Base-by-base conservation (phyloP, 2,888 invertebrate genomes). In the Papilio demoleus region DNA sequence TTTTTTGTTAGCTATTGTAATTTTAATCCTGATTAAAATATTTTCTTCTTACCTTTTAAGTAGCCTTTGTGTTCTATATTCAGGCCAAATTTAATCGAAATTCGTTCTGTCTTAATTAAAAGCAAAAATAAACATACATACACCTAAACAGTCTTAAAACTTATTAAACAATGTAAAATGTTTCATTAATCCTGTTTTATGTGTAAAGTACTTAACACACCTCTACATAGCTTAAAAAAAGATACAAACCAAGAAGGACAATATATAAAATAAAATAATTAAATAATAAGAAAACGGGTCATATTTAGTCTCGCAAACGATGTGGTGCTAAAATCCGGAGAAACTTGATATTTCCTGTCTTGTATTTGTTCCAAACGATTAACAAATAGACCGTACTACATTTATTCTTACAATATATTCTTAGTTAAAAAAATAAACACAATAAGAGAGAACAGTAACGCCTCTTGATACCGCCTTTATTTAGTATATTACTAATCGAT, bases 401-500 rank as follows among this genome's bases (percentile, higher is more conserved):
- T 12, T 45, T 22, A 12, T 47, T 2, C 22, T 47, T 47, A 22
- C 22, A 45, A 45, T 12, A 22, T 22, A 22, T 3, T 11, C 12
- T 47, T 47, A 22, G 4, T 12, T 47, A 22, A 12, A 22, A 22
- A 5, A 4, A 22, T 47, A 22, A 47, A 22, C 22, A 47, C 47
- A 47, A 47, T 47, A 47, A 0, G 9, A 47, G 4, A 12, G 47
- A 47, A 19, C 19, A 47, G 11, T 47, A 47, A 47, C 47, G 47
- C 47, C 47, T 47, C 19, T 22, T 22, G 47, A 22, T 47, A 47
- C 47, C 47, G 47, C 47, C 47, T 47, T 47, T 47, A 19, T 47
- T 47, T 47, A 47, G 47, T 47, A 47, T 12, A 12, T 3, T 22
- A 22, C 12, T 4, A 47, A 47, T 47, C 22, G 8, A 45, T 19